Conservation (phyloP, 2,113 vertebrate species). For the Gavialis gangeticus region DNA sequence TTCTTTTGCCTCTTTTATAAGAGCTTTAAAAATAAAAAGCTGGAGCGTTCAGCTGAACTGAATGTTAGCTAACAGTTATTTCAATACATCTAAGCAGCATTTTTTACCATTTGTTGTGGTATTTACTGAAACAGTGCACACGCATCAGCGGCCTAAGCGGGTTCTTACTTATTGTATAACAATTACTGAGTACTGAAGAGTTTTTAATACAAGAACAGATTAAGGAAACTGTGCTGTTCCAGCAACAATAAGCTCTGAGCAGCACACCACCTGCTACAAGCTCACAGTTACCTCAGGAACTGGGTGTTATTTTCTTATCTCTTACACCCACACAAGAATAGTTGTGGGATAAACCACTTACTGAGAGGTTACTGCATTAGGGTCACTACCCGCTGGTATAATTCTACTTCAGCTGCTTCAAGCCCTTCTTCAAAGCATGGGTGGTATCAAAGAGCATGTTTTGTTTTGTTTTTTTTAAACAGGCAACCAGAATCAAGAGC, state of each 20-base stretch:
- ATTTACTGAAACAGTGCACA: not conserved
- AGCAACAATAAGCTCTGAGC: not conserved
- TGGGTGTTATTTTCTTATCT: not conserved
- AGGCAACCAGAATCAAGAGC: not conserved
- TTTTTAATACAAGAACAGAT: not conserved
- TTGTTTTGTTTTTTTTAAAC: not conserved
- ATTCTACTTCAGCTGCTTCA: not conserved
- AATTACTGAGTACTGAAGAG: not conserved
- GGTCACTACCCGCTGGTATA: not conserved
- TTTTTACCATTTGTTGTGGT: not conserved
- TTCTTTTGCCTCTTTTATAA: not conserved
- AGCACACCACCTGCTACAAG: not conserved
- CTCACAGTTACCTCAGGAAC: constrained; percentile 16
- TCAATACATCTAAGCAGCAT: constrained; percentile 3
- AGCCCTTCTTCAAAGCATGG: not conserved
- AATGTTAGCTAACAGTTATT: not conserved
- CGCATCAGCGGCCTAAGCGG: not conserved
- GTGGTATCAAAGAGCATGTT: not conserved
- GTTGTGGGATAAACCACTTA: not conserved
- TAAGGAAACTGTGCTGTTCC: not conserved
- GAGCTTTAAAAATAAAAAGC: constrained; percentile 30
- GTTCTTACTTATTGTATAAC: not conserved
- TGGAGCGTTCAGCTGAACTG: constrained; percentile 21
- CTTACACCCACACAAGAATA: not conserved
- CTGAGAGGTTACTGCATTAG: not conserved